Evolutionary conservation across 2,113 vertebrate genomes (phyloP), one percentile per base, ranked within the genome.

Genomic region (Calidris pugnax): DNA sequence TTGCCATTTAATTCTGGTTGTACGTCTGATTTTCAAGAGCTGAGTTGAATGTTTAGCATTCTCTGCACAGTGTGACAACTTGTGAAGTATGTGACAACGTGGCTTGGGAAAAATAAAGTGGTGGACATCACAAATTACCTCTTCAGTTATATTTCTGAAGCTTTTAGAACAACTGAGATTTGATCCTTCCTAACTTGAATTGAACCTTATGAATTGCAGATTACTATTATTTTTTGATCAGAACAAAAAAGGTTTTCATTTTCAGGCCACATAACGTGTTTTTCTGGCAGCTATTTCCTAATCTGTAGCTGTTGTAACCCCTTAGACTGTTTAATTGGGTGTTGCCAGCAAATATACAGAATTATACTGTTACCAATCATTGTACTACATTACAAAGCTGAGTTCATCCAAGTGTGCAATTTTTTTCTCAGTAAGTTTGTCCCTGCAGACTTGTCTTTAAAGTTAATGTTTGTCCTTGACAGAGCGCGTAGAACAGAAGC

Each of bases 381-480:
- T 83, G 74, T 48, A 39, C 81, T 66, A 5, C 47, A 24, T 89
- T 79, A 90, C 57, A 78, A 75, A 92, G 51, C 66, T 32, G 63
- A 59, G 84, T 90, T 95, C 74, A 95, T 94, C 45, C 68, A 41
- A 53, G 59, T 89, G 48, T 84, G 74, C 81, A 60, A 18, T 89
- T 90, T 64, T 77, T 94, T 64, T 73, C 78, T 89, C 50, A 47
- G 41, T 48, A 45, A 76, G 20, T 85, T 87, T 75, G 71, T 93
- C 88, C 87, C 92, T 92, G 60, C 28, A 84, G 96, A 87, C 45
- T 97, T 94, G 60, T 92, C 87, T 97, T 95, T 89, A 90, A 89
- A 97, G 89, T 62, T 87, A 83, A 39, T 30, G 2, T 91, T 96
- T 96, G 94, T 91, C 96, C 95, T 95, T 95, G 93, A 78, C 95